Evolutionary conservation across 2,888 invertebrate species (phyloP).

Genomic region (Sarcophaga caerulescens): DNA sequence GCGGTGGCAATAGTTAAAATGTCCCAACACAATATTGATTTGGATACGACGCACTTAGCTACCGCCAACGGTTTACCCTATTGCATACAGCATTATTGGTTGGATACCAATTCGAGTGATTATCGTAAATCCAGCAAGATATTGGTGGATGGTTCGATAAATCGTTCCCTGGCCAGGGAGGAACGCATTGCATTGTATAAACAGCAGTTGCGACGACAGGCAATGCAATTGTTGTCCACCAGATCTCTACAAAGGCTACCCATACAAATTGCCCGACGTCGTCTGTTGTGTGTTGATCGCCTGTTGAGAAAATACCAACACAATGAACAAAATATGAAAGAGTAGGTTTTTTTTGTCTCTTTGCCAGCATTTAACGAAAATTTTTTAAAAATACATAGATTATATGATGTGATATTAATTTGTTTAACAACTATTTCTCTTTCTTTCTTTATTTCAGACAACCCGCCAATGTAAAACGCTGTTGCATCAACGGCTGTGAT

Average conservation of each 20-base stretch:
- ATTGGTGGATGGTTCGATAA: conserved; percentile 48
- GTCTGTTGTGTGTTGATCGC: conserved; percentile 78
- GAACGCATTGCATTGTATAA: conserved; percentile 79
- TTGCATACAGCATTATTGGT: conserved; percentile 78
- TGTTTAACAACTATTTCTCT: neutral
- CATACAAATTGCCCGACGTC: conserved; percentile 74
- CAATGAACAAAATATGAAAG: conserved; percentile 74
- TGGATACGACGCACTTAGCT: conserved; percentile 63
- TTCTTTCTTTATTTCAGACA: conserved; percentile 36
- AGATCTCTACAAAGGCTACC: conserved; percentile 76
- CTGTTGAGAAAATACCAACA: conserved; percentile 77
- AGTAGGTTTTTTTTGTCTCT: conserved; percentile 69
- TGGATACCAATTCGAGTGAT: conserved; percentile 70
- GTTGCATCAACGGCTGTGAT: conserved; percentile 75
- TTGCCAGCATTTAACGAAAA: no score
- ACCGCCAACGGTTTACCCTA: conserved; percentile 71
- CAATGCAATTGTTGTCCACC: conserved; percentile 78
- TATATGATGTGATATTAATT: no score
- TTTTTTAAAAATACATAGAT: no score
- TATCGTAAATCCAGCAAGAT: conserved; percentile 53
- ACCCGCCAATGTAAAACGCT: conserved; percentile 74
- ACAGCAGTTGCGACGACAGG: conserved; percentile 77
- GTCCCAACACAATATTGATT: conserved; percentile 59
- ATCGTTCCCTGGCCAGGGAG: conserved; percentile 74
- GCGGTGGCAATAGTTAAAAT: conserved; percentile 67